Conservation (phyloP, 2,113 vertebrate genomes). For the Tenebrosternarchus preto region DNA sequence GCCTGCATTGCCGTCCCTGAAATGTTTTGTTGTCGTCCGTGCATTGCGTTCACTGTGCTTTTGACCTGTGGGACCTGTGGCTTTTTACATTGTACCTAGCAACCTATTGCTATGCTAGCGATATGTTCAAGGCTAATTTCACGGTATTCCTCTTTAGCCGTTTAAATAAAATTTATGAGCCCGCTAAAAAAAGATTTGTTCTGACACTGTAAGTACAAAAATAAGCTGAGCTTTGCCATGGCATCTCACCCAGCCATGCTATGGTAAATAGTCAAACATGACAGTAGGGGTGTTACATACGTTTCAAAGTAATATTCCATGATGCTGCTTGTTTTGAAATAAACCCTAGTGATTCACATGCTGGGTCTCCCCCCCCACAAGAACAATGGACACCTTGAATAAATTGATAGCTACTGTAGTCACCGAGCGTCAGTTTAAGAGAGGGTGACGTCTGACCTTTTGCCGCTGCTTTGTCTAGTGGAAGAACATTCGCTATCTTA, state of each 20-base stretch:
- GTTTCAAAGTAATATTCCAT: slow-evolving; percentile 24
- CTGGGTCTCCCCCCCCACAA: not conserved
- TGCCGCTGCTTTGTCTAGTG: slow-evolving; percentile 23
- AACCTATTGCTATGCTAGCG: not conserved
- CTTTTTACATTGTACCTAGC: not conserved
- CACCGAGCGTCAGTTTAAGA: not conserved
- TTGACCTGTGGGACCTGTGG: slow-evolving; percentile 16
- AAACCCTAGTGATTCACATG: not conserved
- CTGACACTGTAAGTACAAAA: not conserved
- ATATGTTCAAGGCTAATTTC: not conserved
- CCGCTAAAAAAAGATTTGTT: not conserved
- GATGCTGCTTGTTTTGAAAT: slow-evolving; percentile 15
- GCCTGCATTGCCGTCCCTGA: not conserved
- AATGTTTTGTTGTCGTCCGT: not conserved
- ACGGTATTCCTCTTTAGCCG: not conserved
- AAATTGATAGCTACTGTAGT: not conserved
- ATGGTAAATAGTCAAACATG: not conserved
- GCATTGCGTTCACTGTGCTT: not conserved
- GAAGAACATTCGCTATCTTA: slow-evolving; percentile 7
- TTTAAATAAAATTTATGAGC: too few relatives aligned
- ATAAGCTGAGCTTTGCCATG: not conserved
- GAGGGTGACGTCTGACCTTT: slow-evolving; percentile 22
- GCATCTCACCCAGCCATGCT: not conserved
- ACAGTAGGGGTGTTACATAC: slow-evolving; percentile 9
- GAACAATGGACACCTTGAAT: not conserved